phyloP scores from a whole-genome alignment of 2,888 invertebrate species.

The Panopea generosa region DNA sequence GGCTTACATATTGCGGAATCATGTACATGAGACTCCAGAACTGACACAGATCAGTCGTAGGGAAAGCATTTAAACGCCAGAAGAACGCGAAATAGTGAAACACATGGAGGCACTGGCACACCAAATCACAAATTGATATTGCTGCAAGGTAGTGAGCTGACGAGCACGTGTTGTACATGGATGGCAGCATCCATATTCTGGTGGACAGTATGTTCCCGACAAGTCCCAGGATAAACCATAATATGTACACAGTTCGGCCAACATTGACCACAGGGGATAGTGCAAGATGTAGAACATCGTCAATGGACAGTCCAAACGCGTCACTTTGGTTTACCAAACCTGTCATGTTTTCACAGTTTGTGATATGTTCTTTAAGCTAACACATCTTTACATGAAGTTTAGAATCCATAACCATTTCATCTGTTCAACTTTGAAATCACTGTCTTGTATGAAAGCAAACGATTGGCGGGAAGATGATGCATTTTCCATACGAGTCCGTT shows the following conservation, averaged over 20 bases:
- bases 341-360: too few relatives aligned
- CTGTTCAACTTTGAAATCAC: too few relatives aligned
- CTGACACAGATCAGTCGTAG: slow-evolving; percentile 77
- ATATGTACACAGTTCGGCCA: slow-evolving; percentile 78
- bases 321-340: too few relatives aligned
- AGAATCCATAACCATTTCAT: too few relatives aligned
- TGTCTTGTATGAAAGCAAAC: too few relatives aligned
- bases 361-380: too few relatives aligned
- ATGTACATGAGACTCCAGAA: slow-evolving; percentile 79
- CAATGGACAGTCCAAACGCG: slow-evolving; percentile 52
- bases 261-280: slow-evolving; percentile 71
- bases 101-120: slow-evolving; percentile 78
- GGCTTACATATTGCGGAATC: slow-evolving; percentile 81
- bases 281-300: slow-evolving; percentile 62
- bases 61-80: slow-evolving; percentile 76
- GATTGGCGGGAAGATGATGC: too few relatives aligned
- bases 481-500: too few relatives aligned
- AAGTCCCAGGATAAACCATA: slow-evolving; percentile 82
- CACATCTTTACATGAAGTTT: too few relatives aligned
- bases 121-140: slow-evolving; percentile 79
- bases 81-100: slow-evolving; percentile 81
- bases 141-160: slow-evolving; percentile 82
- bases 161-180: slow-evolving; percentile 80
- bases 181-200: slow-evolving; percentile 78
- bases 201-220: slow-evolving; percentile 81